phyloP scores from a whole-genome alignment of 2,888 invertebrate species.

The Tethea ocularis region DNA sequence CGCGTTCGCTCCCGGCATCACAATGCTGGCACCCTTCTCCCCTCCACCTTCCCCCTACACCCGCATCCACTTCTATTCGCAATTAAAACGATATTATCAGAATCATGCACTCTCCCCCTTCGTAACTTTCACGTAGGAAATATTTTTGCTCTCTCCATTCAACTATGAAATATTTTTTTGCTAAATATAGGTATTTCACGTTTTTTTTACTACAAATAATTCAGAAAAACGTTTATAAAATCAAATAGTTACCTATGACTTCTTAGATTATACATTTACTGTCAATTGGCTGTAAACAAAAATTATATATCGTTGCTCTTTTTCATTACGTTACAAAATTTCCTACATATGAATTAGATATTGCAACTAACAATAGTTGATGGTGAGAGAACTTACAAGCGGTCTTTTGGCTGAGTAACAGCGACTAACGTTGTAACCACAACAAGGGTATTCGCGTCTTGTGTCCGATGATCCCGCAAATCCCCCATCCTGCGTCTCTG shows the following conservation, averaged over 20 bases:
- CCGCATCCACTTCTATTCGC: conserved; percentile 56
- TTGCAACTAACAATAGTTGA: not conserved
- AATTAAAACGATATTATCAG: conserved; percentile 76
- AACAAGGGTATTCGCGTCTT: conserved; percentile 60
- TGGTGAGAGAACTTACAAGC: not conserved
- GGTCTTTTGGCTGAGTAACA: conserved; percentile 29
- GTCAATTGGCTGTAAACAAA: no score
- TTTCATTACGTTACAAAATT: no score
- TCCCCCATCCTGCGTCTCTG: conserved; percentile 57
- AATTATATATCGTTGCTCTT: no score
- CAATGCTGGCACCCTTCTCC: conserved; percentile 44
- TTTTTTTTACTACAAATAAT: no score
- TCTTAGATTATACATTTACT: no score
- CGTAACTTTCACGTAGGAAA: conserved; percentile 49
- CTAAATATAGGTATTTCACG: not conserved
- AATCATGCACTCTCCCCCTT: conserved; percentile 55
- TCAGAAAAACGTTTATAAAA: no score
- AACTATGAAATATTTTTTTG: conserved; percentile 24
- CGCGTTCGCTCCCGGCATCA: conserved; percentile 55
- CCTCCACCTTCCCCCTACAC: conserved; percentile 25
- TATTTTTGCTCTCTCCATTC: conserved; percentile 34
- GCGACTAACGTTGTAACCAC: conserved; percentile 52
- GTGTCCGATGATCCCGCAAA: conserved; percentile 71
- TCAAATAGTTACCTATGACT: no score
- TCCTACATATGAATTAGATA: no score